Evolutionary conservation across 2,113 vertebrate species (phyloP).

Genomic region (Python bivittatus): DNA sequence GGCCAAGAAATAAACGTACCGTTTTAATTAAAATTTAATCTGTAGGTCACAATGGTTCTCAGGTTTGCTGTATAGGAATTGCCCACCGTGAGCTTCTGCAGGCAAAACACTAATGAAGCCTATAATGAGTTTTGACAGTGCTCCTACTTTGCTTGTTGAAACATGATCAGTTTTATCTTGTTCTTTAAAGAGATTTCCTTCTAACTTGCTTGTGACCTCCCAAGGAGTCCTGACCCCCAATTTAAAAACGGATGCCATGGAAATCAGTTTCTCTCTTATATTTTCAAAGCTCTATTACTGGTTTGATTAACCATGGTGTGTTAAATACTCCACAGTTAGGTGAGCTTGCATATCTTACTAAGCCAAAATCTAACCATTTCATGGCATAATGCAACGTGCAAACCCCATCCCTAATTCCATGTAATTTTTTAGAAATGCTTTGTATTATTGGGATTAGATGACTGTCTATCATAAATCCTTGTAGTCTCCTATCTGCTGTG

Average conservation of each 20-base stretch:
- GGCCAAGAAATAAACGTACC: neutral
- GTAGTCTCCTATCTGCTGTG: neutral
- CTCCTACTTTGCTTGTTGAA: neutral
- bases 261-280: neutral
- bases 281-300: neutral
- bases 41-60: neutral
- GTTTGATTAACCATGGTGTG: neutral
- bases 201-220: neutral
- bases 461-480: neutral
- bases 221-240: neutral
- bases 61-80: neutral
- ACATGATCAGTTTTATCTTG: neutral
- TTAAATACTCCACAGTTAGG: neutral
- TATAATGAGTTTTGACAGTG: neutral
- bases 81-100: neutral
- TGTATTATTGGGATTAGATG: neutral
- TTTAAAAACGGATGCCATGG: neutral
- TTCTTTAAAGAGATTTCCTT: neutral
- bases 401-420: neutral
- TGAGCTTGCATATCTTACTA: neutral
- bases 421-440: neutral
- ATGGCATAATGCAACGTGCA: neutral
- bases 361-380: neutral
- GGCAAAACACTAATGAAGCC: neutral
- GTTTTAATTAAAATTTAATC: neutral